Conservation (phyloP, 2,888 invertebrate genomes). For the Lithosia quadra region DNA sequence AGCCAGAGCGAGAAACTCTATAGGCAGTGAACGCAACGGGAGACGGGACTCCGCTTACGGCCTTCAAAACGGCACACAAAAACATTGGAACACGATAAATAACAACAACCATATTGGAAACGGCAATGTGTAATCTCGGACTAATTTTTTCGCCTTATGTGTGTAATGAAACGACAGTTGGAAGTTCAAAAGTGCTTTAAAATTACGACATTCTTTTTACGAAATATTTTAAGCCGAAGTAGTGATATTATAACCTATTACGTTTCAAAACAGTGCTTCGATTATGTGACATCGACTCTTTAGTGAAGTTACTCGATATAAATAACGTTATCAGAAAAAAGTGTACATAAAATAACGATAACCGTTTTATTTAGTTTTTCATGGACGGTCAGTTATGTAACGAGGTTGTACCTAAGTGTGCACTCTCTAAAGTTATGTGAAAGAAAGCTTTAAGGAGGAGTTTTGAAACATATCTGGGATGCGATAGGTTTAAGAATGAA, state of each 20-base stretch:
- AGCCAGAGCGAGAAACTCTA: conserved; percentile 72
- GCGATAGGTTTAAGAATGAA: conserved; percentile 47
- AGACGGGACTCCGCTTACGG: conserved; percentile 68
- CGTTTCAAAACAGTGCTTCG: conserved; percentile 6
- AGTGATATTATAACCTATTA: too few relatives aligned
- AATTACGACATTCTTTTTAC: conserved; percentile 23
- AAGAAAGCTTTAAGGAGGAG: conserved; percentile 71
- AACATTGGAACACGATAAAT: conserved; percentile 76
- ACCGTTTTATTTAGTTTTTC: conserved; percentile 22
- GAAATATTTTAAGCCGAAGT: conserved; percentile 12
- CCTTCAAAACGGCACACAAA: conserved; percentile 70
- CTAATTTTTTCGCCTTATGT: conserved; percentile 26
- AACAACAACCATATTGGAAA: conserved; percentile 75
- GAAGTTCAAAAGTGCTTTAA: conserved; percentile 30
- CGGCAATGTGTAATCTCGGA: conserved; percentile 64
- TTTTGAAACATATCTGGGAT: conserved; percentile 71
- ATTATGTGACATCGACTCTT: background rate
- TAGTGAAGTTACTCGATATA: conserved; percentile 13
- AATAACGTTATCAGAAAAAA: conserved; percentile 24
- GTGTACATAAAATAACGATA: conserved; percentile 16
- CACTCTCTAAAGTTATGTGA: conserved; percentile 53
- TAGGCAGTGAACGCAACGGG: conserved; percentile 66
- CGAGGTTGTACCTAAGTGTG: conserved; percentile 28
- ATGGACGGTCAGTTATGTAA: conserved; percentile 8
- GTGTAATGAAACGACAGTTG: conserved; percentile 22